Base-by-base conservation (phyloP, 1,140 invertebrate species). In the Holotrichia oblita region DNA sequence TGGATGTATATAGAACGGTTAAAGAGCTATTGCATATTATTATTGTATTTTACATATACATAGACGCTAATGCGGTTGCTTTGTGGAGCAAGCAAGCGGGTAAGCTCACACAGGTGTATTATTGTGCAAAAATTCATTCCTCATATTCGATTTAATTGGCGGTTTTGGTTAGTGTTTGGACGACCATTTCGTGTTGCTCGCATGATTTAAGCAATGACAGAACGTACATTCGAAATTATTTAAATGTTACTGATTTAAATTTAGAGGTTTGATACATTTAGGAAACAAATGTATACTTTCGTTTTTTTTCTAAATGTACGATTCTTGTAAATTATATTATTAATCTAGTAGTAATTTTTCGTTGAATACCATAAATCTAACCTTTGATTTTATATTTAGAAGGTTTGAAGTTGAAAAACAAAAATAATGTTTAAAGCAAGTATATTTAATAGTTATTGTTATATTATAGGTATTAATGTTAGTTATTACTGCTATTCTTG, bases 91-190 rank as follows among this genome's bases (percentile, higher is more conserved):
- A 55, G 48, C 14, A 14, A 55, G n/a, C 48, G 14, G 14, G 14
- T 17, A 17, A 55, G n/a, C 48, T 17, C 48, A 48, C n/a, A 55
- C 48, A 55, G 14, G 48, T 55, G 48, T 17, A 17, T 17, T 55
- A 55, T 55, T 55, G 48, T 55, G 48, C 48, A 55, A 55, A 55
- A 55, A 17, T 55, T 55, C 14, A 20, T 55, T 55, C 48, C 48
- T 17, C 48, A 17, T n/a, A 17, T n/a, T 17, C 48, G 48, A 55
- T 17, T 14, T 44, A 55, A 55, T 55, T 55, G 48, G 14, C 48
- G 48, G 48, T 55, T 55, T 55, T 55, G 14, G 14, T 6, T 55
- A 17, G 48, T 55, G 48, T 55, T 17, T 55, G 9, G 48, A 55
- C 14, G 48, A 17, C 12, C 6, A n/a, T 14, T 55, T 55, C 48